phyloP scores from a whole-genome alignment of 37 sponge, comb jelly and placozoan genomes.

The Tethya wilhelma region DNA sequence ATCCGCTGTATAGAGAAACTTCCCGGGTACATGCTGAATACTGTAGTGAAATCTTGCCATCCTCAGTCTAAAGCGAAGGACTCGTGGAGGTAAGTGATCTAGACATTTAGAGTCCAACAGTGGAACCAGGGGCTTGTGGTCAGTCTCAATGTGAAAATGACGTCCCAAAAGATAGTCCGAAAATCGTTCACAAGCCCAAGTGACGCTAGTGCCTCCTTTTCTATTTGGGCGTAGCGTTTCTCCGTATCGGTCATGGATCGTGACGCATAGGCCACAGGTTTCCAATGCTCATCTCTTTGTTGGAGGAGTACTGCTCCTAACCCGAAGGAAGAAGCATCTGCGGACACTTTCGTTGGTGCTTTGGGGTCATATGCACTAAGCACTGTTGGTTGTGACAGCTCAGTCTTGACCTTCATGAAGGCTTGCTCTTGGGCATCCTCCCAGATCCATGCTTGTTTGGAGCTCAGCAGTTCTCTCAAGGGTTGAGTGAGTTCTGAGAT shows the following conservation, averaged over 20 bases:
- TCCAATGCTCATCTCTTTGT: conserved; percentile 14
- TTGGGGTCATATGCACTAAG: conserved; percentile 43
- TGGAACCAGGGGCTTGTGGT: conserved; percentile 57
- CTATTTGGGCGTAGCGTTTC: conserved; percentile 41
- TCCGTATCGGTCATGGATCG: conserved; percentile 49
- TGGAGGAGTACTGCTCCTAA: conserved; percentile 36
- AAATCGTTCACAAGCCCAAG: conserved; percentile 43
- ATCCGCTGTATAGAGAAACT: conserved; percentile 49
- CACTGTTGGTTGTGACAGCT: conserved; percentile 31
- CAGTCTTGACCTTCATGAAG: conserved; percentile 27
- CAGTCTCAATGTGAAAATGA: conserved; percentile 24
- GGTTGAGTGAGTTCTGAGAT: conserved; percentile 44
- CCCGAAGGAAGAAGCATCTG: conserved; percentile 54
- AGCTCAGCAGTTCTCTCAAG: conserved; percentile 39
- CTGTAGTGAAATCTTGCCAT: conserved; percentile 40
- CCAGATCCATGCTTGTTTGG: conserved; percentile 29
- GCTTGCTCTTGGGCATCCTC: conserved; percentile 28
- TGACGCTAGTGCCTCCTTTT: conserved; percentile 47
- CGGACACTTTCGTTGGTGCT: conserved; percentile 48
- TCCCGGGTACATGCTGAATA: conserved; percentile 39
- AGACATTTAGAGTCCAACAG: conserved; percentile 34
- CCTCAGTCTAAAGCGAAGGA: conserved; percentile 35
- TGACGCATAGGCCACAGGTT: conserved; percentile 57
- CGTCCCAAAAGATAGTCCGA: conserved; percentile 38
- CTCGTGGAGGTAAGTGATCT: conserved; percentile 29